Base-by-base conservation (phyloP, 1,140 invertebrate genomes). In the Drosophila repleta region DNA sequence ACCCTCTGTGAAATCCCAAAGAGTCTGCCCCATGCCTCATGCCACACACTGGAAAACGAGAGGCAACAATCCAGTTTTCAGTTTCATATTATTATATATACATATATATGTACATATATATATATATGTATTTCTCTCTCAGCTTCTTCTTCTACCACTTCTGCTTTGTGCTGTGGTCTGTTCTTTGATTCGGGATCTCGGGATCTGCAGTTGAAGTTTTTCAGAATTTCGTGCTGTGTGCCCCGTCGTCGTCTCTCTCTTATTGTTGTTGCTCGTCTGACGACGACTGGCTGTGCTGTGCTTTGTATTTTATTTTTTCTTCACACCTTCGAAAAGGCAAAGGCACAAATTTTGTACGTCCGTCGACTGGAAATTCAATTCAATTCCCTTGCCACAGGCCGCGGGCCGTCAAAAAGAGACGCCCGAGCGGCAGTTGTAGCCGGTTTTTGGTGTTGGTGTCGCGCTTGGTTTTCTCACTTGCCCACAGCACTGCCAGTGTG, bases 401-500 rank as follows among this genome's bases (percentile, higher is more conserved):
- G 69, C 11, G 11, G 51, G 62, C 69, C 65, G 62, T 41, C 18
- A 46, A 48, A 48, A 8, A 15, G 37, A 32, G 26, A 32, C 18
- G 52, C 17, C 48, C 46, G 35, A 46, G 17, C 6, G 11, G 45
- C 41, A 29, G 37, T n/a, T 29, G 56, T 81, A 87, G 83, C 83
- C 83, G 83, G 83, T 87, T 87, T 87, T 79, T 87, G 83, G 83
- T 87, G 83, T 87, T 87, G 83, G 83, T 87, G 83, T 87, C 83
- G 83, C 83, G 83, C 83, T 87, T 73, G 83, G 72, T 87, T 87
- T 87, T 87, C 83, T 87, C 83, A 87, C 83, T 87, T 88, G 79
- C 79, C 71, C 60, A 35, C 32, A 35, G 32, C 32, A 35, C 75
- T 63, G 74, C 58, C 58, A 2, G 18, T 26, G 11, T 35, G 11